phyloP scores from a whole-genome alignment of 1,140 invertebrate species.

The Solenopsis fugax region DNA sequence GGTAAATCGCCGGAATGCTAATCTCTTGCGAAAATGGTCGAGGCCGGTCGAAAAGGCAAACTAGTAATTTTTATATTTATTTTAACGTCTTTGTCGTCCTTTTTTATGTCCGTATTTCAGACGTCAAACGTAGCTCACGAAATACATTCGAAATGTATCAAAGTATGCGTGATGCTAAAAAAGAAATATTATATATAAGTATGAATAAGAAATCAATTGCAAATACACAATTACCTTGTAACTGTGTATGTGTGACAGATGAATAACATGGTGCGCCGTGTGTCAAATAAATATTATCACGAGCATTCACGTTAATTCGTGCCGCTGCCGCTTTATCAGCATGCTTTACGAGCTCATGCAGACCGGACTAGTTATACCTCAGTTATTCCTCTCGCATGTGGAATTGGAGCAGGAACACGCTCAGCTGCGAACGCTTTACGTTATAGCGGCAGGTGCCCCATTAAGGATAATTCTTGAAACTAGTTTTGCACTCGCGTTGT shows the following conservation, averaged over 20 bases:
- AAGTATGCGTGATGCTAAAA: neutral
- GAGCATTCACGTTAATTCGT: neutral
- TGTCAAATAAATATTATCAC: constrained; percentile 42
- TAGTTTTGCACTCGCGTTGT: constrained; percentile 63
- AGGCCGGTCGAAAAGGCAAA: constrained; percentile 11
- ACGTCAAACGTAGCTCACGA: neutral
- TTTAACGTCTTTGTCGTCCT: neutral
- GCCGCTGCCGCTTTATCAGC: constrained; percentile 11
- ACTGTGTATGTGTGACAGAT: neutral
- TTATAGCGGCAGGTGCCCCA: constrained; percentile 65
- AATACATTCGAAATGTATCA: neutral
- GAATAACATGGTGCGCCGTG: neutral
- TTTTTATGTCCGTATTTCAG: neutral
- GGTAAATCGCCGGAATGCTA: neutral
- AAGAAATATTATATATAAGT: neutral
- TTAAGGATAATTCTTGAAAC: constrained; percentile 62
- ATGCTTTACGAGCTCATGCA: constrained; percentile 24
- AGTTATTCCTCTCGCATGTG: constrained; percentile 50
- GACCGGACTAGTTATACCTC: constrained; percentile 34
- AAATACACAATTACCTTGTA: neutral
- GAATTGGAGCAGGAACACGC: constrained; percentile 46
- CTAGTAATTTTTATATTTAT: constrained; percentile 12
- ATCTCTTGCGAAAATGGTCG: neutral
- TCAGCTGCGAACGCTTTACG: constrained; percentile 47
- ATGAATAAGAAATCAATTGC: neutral